Conservation (phyloP, 2,797 vertebrate species). For the Morus bassanus region DNA sequence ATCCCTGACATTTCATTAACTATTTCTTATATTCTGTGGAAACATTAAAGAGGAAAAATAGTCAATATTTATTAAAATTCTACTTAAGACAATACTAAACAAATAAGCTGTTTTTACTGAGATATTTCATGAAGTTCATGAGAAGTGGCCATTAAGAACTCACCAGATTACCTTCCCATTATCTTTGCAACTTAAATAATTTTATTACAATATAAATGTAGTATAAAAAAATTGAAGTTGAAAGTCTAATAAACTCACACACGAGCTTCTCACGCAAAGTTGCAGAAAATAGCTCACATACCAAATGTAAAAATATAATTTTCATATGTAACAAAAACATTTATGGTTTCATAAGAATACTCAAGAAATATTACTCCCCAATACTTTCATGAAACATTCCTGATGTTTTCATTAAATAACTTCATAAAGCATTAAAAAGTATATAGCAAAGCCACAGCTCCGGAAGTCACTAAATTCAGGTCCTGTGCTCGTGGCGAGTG, state of each 20-base stretch:
- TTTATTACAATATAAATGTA: neutral
- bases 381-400: neutral
- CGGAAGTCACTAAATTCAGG: neutral
- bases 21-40: neutral
- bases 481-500: fast-evolving
- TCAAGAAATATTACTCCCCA: neutral
- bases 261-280: neutral
- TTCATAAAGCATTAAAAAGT: neutral
- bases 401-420: neutral
- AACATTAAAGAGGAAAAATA: neutral
- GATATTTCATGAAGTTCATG: neutral
- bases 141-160: neutral
- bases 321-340: neutral
- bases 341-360: neutral
- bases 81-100: neutral
- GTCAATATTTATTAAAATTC: neutral
- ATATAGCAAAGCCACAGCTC: neutral
- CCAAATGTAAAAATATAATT: neutral
- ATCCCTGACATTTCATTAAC: neutral
- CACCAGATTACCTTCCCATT: neutral
- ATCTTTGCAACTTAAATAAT: neutral
- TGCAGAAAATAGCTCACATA: neutral
- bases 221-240: neutral
- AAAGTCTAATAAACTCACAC: neutral
- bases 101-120: neutral